These are phyloP conservation scores for Clarias macrocephalus DNA, from an alignment of 2,113 vertebrate species.

Conservation along the genomic window DNA sequence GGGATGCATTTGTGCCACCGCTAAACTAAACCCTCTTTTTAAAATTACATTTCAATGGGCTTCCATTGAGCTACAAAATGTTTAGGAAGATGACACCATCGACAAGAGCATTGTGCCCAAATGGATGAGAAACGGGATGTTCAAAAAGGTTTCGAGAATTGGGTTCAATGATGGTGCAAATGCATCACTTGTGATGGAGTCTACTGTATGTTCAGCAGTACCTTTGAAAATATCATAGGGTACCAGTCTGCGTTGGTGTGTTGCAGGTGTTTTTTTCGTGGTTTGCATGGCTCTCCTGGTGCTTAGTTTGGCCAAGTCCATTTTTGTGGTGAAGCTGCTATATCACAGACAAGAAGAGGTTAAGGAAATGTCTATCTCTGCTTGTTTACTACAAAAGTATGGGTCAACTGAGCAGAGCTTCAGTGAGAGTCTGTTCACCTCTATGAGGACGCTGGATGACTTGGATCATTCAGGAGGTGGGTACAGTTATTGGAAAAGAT, in stretches of 20 bases:
- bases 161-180: too few species aligned
- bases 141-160: too few species aligned
- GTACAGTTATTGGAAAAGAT: slow-evolving; percentile 6
- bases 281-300: slow-evolving; percentile 83
- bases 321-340: slow-evolving; percentile 81
- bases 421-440: slow-evolving; percentile 64
- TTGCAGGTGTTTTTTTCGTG: slow-evolving; percentile 78
- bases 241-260: background rate
- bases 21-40: too few species aligned
- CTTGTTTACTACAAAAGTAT: slow-evolving; percentile 73
- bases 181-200: too few species aligned
- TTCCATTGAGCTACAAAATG: too few species aligned
- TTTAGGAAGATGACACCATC: too few species aligned
- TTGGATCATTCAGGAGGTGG: slow-evolving; percentile 66
- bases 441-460: slow-evolving; percentile 64
- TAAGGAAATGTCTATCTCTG: slow-evolving; percentile 70
- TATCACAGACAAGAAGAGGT: slow-evolving; percentile 68
- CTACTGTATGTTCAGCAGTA: too few species aligned
- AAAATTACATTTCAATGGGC: too few species aligned
- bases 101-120: too few species aligned
- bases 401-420: slow-evolving; percentile 67
- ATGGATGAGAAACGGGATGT: too few species aligned
- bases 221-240: background rate
- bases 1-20: too few species aligned
- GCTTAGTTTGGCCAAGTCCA: slow-evolving; percentile 81